A percentile compares a stretch with the other conserved stretches of the same genome.
Evolutionary conservation across 2,797 vertebrate species (phyloP).

Genomic region (Spea hammondii): DNA sequence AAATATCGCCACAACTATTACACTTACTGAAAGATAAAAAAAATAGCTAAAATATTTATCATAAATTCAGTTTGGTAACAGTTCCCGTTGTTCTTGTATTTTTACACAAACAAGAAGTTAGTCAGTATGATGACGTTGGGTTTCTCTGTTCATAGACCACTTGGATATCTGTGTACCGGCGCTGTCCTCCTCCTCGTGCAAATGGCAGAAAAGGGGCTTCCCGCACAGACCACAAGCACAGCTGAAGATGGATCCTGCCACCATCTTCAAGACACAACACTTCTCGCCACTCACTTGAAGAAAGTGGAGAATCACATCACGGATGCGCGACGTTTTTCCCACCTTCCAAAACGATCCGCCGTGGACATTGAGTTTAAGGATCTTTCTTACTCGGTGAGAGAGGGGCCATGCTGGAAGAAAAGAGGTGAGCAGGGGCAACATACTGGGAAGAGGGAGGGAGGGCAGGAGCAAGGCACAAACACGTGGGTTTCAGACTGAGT

Average conservation of each 20-base stretch:
- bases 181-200: constrained; percentile 36
- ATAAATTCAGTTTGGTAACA: too few relatives aligned
- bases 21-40: too few relatives aligned
- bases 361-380: constrained; percentile 94
- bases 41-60: too few relatives aligned
- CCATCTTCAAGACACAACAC: constrained; percentile 72
- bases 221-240: constrained; percentile 66
- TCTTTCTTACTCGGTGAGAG: constrained; percentile 91
- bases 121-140: background rate
- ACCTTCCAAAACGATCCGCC: constrained; percentile 90
- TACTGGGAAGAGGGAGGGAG: background rate
- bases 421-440: constrained; percentile 76
- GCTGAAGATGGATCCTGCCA: constrained; percentile 86
- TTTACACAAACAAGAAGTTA: too few relatives aligned
- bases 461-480: background rate
- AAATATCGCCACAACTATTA: too few relatives aligned
- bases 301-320: constrained; percentile 99
- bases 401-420: constrained; percentile 92
- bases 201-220: constrained; percentile 85
- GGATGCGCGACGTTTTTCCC: constrained; percentile 93
- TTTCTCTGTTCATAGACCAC: background rate
- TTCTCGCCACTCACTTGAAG: constrained; percentile 90
- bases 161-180: background rate
- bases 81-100: too few relatives aligned
- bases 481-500: background rate